Percentiles rank a stretch among this genome's conserved stretches.
phyloP scores from a whole-genome alignment of 2,888 invertebrate species.

The Stegana nigrithorax region DNA sequence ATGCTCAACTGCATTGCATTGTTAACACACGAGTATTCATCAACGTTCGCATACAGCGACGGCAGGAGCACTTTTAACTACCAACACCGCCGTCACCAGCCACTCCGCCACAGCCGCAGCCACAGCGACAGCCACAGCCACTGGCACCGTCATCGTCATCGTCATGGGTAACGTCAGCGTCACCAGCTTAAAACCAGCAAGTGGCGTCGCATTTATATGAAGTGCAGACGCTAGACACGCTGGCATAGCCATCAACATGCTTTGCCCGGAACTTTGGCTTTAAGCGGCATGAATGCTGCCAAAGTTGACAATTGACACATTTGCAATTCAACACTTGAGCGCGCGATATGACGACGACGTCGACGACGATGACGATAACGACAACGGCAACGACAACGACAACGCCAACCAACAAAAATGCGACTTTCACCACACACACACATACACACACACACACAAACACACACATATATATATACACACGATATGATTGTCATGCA shows the following conservation, averaged over 20 bases:
- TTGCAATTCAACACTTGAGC: constrained; percentile 57
- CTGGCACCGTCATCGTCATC: constrained; percentile 14
- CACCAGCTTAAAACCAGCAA: background rate
- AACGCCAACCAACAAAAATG: constrained; percentile 35
- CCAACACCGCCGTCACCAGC: too few species aligned
- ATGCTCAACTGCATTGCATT: too few species aligned
- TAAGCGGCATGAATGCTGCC: constrained; percentile 14
- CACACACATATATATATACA: too few species aligned
- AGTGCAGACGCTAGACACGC: too few species aligned
- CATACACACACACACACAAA: too few species aligned
- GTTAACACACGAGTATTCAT: too few species aligned
- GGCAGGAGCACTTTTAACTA: too few species aligned
- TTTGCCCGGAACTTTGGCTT: background rate
- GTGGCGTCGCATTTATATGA: too few species aligned
- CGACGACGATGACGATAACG: background rate
- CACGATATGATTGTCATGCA: constrained; percentile 5
- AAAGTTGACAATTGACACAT: constrained; percentile 61
- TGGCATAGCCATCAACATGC: background rate
- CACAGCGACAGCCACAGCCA: too few species aligned
- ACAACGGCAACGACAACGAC: background rate
- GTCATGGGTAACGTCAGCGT: constrained; percentile 23
- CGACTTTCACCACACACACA: too few species aligned
- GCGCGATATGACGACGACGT: constrained; percentile 10
- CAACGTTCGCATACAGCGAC: too few species aligned
- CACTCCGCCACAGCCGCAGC: too few species aligned